phyloP scores from a whole-genome alignment of 2,113 vertebrate genomes.

The Phocoena sinus region DNA sequence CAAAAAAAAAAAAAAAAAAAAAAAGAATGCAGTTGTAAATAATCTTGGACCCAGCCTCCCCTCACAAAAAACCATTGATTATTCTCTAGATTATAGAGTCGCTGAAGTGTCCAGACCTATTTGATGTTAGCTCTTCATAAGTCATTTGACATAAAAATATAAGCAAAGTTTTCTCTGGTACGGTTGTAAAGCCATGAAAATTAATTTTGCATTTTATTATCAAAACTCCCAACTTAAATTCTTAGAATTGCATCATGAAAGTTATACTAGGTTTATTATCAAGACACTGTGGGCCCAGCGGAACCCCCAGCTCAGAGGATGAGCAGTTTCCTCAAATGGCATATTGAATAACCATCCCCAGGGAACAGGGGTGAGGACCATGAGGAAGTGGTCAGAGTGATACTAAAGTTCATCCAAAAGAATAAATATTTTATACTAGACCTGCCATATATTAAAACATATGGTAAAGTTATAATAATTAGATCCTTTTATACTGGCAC shows the following conservation, averaged over 20 bases:
- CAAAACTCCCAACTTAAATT: neutral
- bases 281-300: neutral
- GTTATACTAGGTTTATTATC: neutral
- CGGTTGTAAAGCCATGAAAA: neutral
- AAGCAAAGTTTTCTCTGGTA: neutral
- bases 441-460: neutral
- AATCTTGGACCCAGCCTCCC: neutral
- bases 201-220: conserved; percentile 16
- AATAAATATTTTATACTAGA: neutral
- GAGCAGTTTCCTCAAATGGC: neutral
- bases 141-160: neutral
- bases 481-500: neutral
- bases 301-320: neutral
- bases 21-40: neutral
- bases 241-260: neutral
- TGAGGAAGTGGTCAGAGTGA: neutral
- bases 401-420: neutral
- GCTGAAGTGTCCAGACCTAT: neutral
- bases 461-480: neutral
- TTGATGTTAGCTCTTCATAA: neutral
- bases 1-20: too few relatives aligned
- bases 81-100: neutral
- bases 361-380: too few relatives aligned
- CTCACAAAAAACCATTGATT: neutral
- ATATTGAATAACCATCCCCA: neutral